Evolutionary conservation across 2,113 vertebrate species (phyloP).

Genomic region (Mastomys natalensis): DNA sequence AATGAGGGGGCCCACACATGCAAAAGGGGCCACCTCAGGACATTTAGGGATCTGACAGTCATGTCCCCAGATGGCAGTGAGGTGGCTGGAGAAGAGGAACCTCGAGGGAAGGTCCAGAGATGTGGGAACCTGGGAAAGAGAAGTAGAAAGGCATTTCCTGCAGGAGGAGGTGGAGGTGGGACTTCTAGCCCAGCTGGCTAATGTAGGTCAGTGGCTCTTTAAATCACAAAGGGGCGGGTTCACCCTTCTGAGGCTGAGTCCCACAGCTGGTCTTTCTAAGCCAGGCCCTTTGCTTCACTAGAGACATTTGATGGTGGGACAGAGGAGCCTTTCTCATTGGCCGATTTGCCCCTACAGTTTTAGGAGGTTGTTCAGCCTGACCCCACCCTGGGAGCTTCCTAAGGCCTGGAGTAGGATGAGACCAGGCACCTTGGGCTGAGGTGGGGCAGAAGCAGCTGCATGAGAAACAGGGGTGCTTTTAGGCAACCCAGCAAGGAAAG

Average conservation of each 20-base stretch:
- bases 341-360: background rate
- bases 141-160: background rate
- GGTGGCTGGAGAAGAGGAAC: background rate
- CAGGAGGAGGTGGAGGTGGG: background rate
- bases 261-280: conserved; percentile 18
- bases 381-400: background rate
- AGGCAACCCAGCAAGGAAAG: background rate
- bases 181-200: background rate
- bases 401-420: background rate
- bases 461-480: background rate
- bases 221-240: conserved; percentile 10
- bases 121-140: background rate
- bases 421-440: conserved; percentile 9
- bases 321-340: background rate
- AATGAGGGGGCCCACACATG: background rate
- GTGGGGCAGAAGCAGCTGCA: background rate
- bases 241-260: background rate
- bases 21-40: background rate
- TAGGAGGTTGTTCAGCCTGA: background rate
- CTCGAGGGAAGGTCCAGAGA: background rate
- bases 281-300: background rate
- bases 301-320: background rate
- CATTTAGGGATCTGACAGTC: background rate
- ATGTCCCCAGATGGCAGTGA: background rate
- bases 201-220: conserved; percentile 18